Evolutionary conservation across 2,888 invertebrate species (phyloP), one percentile per base, ranked within the genome.

Genomic region (Theretra japonica): DNA sequence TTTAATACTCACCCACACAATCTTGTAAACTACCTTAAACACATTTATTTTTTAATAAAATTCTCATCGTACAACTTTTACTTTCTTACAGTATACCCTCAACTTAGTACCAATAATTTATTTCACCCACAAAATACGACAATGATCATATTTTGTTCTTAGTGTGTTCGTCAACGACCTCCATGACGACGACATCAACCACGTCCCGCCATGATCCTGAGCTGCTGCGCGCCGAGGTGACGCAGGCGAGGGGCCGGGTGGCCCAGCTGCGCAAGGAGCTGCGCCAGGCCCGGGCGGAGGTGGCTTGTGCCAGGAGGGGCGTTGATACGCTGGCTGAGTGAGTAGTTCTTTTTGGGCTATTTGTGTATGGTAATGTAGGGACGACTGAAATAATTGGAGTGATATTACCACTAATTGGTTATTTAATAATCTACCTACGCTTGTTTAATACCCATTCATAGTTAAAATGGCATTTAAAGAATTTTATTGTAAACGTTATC

Each of bases 151-250:
- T n/a, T 41, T 25, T n/a, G 58, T 59, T 33, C 62, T 0, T 53
- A 98, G 97, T 98, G 87, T 98, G 98, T 94, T 98, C 98, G 77
- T 98, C 98, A 82, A 94, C 94, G 17, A 95, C 98, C 77, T 94
- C 94, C 1, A 92, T 93, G 83, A 94, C 94, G 19, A 96, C 97
- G 72, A 97, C 97, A 84, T 97, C 97, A 75, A 96, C 97, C 75
- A 98, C 98, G 86, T 98, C 98, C 73, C 97, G 98, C 86, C 99
- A 98, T 88, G 99, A 99, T 93, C 99, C 99, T 57, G 99, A 99
- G 86, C 95, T 98, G 73, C 95, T 99, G 74, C 97, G 98, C 87
- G 97, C 98, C 53, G 99, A 99, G 89, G 97, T 99, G 77, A 97
- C 97, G 75, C 95, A 98, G 88, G 98, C 99, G 65, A 96, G 97